Evolutionary conservation across 2,888 invertebrate species (phyloP), one percentile per base, ranked within the genome.

Genomic region (Stegophylla sp.): DNA sequence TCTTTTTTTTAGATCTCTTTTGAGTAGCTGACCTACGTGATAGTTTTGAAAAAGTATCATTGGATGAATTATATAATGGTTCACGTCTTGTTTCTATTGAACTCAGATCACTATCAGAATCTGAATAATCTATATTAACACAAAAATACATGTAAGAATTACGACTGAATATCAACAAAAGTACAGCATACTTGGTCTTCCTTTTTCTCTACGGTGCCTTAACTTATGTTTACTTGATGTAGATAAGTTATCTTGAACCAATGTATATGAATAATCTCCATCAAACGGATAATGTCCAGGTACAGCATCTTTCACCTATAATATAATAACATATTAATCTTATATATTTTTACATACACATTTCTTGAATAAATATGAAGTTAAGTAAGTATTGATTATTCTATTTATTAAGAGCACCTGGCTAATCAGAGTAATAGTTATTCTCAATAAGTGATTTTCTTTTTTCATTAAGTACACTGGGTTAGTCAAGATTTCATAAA

Each of bases 101-200:
- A 84, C 93, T 94, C 86, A 92, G 93, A 84, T 96, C 96, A 84
- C 94, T 95, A 87, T 96, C 96, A 9, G 96, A 95, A 87, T 96
- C 96, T 82, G 94, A 94, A 87, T 93, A 93, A 81, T 92, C 93
- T 92, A 87, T 45, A 86, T n/a, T n/a, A n/a, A n/a, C n/a, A n/a
- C n/a, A 76, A 53, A 84, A 43, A 71, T 83, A 23, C 71, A 82
- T 20, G 1, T 73, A 3, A 45, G 20, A 3, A 13, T 73, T 0
- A 13, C 17, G 41, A 45, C 48, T 48, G 1, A 67, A 59, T 67
- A 45, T 59, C 26, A 64, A n/a, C 13, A 28, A 66, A 71, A 26
- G 3, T 34, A 34, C 7, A 20, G 59, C 61, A 82, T 64, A 90
- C 90, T 90, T 84, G 90, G 90, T 85, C 90, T 89, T 74, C 90